These are phyloP conservation scores for Hylaeus volcanicus DNA, from an alignment of 1,140 invertebrate species.

Conservation along the genomic window DNA sequence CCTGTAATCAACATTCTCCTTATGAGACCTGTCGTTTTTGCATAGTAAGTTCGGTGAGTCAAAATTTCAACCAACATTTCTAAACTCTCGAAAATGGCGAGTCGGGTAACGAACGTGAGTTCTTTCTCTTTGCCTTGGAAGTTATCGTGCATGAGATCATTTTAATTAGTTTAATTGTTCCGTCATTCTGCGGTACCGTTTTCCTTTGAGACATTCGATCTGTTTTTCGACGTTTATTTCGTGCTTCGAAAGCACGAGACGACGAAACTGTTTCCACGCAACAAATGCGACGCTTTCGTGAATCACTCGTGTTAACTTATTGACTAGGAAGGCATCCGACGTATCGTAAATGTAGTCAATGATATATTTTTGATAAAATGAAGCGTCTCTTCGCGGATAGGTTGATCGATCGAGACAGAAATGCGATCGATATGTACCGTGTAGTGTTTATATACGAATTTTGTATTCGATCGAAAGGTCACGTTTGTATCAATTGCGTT, in stretches of 20 bases:
- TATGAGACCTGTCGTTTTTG: slow-evolving; percentile 48
- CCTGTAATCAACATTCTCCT: slow-evolving; percentile 51
- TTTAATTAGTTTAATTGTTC: not conserved
- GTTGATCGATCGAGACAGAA: not conserved
- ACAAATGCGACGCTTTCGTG: not conserved
- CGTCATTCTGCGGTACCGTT: not conserved
- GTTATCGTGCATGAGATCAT: not conserved
- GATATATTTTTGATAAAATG: not conserved
- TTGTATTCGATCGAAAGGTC: no score
- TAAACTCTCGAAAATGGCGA: slow-evolving; percentile 34
- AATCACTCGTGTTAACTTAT: not conserved
- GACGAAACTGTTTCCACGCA: not conserved
- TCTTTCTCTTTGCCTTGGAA: not conserved
- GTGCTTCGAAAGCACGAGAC: not conserved
- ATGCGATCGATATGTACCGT: not conserved
- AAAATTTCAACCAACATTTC: slow-evolving; percentile 36
- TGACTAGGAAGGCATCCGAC: not conserved
- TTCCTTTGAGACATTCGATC: not conserved
- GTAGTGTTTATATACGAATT: not conserved
- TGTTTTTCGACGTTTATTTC: not conserved
- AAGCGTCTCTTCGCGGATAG: not conserved
- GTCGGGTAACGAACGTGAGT: slow-evolving; percentile 7
- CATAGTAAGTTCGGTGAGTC: slow-evolving; percentile 62
- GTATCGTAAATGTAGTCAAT: not conserved
- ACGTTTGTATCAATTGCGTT: not conserved